Conservation (phyloP, 2,888 invertebrate genomes). For the Philaethria dido region DNA sequence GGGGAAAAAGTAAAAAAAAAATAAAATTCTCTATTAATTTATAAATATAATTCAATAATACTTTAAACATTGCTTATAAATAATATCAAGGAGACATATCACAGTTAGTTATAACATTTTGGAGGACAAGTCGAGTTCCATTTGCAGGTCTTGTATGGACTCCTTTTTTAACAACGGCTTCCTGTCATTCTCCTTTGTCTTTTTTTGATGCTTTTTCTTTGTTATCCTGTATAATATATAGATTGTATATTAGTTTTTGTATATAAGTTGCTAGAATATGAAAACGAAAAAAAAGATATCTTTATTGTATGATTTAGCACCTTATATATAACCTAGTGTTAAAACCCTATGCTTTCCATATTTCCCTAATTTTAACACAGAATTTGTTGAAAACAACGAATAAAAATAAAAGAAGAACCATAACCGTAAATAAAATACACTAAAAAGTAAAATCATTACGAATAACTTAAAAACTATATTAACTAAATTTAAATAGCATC, state of each 20-base stretch:
- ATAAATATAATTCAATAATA: conserved; percentile 72
- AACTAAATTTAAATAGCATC: too few species aligned
- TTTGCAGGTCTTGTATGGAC: conserved; percentile 76
- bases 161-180: conserved; percentile 82
- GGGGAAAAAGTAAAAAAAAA: not conserved
- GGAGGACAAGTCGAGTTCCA: conserved; percentile 75
- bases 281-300: too few species aligned
- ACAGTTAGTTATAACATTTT: conserved; percentile 80
- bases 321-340: too few species aligned
- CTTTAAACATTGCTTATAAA: conserved; percentile 59
- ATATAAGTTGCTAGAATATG: too few species aligned
- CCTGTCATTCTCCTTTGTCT: conserved; percentile 84
- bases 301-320: too few species aligned
- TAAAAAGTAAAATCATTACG: too few species aligned
- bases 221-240: conserved; percentile 64
- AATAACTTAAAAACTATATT: too few species aligned
- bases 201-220: conserved; percentile 85
- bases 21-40: conserved; percentile 47
- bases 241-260: not conserved
- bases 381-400: too few species aligned
- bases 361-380: too few species aligned
- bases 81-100: conserved; percentile 61
- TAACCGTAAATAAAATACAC: too few species aligned
- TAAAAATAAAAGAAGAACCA: too few species aligned
- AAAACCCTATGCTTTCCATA: too few species aligned